Base-by-base conservation (phyloP, 2,888 invertebrate genomes). In the Linnaemya tessellans region DNA sequence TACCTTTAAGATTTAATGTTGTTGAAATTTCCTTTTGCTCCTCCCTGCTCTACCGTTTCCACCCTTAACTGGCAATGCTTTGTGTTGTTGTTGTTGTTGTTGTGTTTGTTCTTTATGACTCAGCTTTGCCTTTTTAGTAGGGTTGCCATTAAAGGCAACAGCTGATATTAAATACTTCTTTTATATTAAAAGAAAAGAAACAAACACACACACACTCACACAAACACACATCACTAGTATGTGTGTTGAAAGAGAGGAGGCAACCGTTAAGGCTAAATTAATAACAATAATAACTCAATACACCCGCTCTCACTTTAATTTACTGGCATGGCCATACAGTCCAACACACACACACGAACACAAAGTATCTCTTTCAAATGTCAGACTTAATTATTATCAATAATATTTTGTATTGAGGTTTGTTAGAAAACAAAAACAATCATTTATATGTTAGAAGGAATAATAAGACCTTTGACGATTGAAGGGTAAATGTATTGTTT, bases 71-170 rank as follows among this genome's bases (percentile, higher is more conserved):
- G 43, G 0, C 1, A 22, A 13, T 22, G 0, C 22, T 8, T 49
- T 41, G 41, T 9, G 20, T 18, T 54, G 51, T 46, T 22, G 49
- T 67, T n/a, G 60, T 41, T 9, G 58, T 13, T 41, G 4, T 77
- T 30, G 60, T 51, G 13, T 67, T n/a, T 41, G 4, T 77, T 71
- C 10, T 46, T 65, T 80, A 77, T 80, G 70, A 80, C 67, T 80
- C 78, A 81, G 49, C 49, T 77, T 84, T 46, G 60, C 64, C 64
- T 51, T 77, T 51, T 77, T 51, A 67, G 22, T 25, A 85, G 71
- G 15, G 75, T 85, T 85, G 65, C 75, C 65, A 80, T 71, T 49
- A 75, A 85, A 67, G 62, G 65, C 58, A 83, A 78, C 82, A 83
- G 82, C 78, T 83, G 77, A 73, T 83, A 65, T 60, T 71, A 60